Evolutionary conservation across 2,888 invertebrate species (phyloP).

Genomic region (Drosophila mayaguana): DNA sequence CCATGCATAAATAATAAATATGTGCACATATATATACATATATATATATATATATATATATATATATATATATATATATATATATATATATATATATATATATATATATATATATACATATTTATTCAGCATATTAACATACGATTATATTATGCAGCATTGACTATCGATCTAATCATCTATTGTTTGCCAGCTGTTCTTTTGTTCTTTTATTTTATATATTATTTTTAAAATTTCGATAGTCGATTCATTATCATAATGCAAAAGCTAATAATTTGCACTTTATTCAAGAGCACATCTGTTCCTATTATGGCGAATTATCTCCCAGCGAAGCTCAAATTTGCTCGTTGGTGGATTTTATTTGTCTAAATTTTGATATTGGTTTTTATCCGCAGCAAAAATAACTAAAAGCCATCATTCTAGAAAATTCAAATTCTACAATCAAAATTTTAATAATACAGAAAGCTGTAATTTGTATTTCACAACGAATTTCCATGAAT

Average conservation of each 20-base stretch:
- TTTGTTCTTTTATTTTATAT: neutral
- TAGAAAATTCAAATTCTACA: neutral
- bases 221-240: slow-evolving; percentile 2
- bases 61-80: neutral
- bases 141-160: neutral
- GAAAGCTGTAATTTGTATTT: neutral
- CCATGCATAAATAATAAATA: slow-evolving; percentile 14
- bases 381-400: neutral
- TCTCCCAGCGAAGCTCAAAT: neutral
- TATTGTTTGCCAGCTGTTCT: slow-evolving; percentile 5
- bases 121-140: neutral
- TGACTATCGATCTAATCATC: neutral
- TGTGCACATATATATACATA: neutral
- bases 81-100: neutral
- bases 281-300: slow-evolving; percentile 1
- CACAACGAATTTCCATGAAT: neutral
- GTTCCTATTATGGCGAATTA: neutral
- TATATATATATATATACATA: neutral
- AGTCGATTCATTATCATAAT: slow-evolving; percentile 2
- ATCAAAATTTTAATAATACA: neutral
- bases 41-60: neutral
- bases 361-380: neutral
- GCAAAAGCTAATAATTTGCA: neutral
- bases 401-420: neutral
- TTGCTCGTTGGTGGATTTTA: neutral